A percentile compares a stretch with the other conserved stretches of the same genome.
Conservation (phyloP, 2,797 vertebrate genomes). For the Taenioides sp. region DNA sequence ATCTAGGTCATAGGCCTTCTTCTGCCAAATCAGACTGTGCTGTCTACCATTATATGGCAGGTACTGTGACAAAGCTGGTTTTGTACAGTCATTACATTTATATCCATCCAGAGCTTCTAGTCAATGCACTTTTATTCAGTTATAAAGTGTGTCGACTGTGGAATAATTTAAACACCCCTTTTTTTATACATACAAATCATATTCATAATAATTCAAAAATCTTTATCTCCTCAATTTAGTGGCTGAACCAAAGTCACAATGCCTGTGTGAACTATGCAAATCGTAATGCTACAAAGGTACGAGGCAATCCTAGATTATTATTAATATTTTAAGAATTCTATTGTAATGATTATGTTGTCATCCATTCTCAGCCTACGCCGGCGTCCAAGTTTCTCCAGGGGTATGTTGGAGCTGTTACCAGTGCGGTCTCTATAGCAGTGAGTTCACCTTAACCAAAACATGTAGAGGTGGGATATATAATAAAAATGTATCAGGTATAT, state of each 20-base stretch:
- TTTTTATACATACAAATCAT: too few species aligned
- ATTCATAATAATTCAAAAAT: neutral
- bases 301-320: neutral
- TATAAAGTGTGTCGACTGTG: slow-evolving; percentile 8
- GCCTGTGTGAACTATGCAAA: slow-evolving; percentile 95
- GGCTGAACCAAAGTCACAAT: slow-evolving; percentile 96
- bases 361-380: slow-evolving; percentile 84
- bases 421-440: slow-evolving; percentile 95
- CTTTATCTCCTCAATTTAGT: slow-evolving; percentile 66
- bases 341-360: neutral
- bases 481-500: too few species aligned
- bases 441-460: slow-evolving; percentile 58
- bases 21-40: slow-evolving; percentile 89
- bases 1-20: slow-evolving; percentile 92
- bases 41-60: slow-evolving; percentile 94
- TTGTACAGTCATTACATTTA: slow-evolving; percentile 45
- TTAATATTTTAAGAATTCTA: neutral
- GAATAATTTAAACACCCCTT: neutral
- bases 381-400: slow-evolving; percentile 94
- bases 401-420: slow-evolving; percentile 92
- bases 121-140: slow-evolving; percentile 6
- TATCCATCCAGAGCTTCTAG: slow-evolving; percentile 35
- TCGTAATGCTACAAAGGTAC: slow-evolving; percentile 90
- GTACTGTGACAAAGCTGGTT: slow-evolving; percentile 68
- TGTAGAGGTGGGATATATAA: neutral